Percentiles rank a stretch among this genome's conserved stretches.
Conservation (phyloP, 2,888 invertebrate species). For the Drosophila leonis region DNA sequence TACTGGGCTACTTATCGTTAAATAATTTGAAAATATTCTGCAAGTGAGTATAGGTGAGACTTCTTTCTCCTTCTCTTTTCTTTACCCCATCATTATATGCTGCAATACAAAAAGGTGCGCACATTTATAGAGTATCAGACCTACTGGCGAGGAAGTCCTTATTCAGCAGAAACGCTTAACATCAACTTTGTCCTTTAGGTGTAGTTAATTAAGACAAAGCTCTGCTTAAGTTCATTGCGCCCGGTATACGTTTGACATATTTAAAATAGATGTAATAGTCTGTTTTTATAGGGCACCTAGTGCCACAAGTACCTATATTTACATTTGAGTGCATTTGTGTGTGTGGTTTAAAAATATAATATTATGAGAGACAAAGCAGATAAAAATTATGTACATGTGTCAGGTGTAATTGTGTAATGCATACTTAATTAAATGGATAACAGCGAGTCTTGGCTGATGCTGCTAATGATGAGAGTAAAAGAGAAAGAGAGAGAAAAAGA, state of each 20-base stretch:
- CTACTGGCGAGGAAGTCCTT: not conserved
- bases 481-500: conserved; percentile 5
- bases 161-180: conserved; percentile 33
- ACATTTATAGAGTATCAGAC: not conserved
- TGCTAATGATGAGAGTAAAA: conserved; percentile 33
- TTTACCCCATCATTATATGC: not conserved
- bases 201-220: conserved; percentile 51
- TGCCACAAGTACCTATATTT: conserved; percentile 20
- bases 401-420: conserved; percentile 15
- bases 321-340: not conserved
- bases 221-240: conserved; percentile 41
- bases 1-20: not conserved
- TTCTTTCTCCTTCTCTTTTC: not conserved
- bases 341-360: not conserved
- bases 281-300: conserved; percentile 15
- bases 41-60: not conserved
- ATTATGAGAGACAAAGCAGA: conserved; percentile 21
- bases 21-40: not conserved
- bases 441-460: conserved; percentile 11
- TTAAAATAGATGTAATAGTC: conserved; percentile 59
- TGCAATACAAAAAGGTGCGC: not conserved
- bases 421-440: conserved; percentile 15
- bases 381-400: conserved; percentile 42
- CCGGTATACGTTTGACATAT: conserved; percentile 38
- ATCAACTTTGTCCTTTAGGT: conserved; percentile 55